Percentiles rank a stretch among this genome's conserved stretches.
These are phyloP conservation scores for Chaenodraco wilsoni DNA, from an alignment of 2,797 vertebrate species.

Conservation along the genomic window DNA sequence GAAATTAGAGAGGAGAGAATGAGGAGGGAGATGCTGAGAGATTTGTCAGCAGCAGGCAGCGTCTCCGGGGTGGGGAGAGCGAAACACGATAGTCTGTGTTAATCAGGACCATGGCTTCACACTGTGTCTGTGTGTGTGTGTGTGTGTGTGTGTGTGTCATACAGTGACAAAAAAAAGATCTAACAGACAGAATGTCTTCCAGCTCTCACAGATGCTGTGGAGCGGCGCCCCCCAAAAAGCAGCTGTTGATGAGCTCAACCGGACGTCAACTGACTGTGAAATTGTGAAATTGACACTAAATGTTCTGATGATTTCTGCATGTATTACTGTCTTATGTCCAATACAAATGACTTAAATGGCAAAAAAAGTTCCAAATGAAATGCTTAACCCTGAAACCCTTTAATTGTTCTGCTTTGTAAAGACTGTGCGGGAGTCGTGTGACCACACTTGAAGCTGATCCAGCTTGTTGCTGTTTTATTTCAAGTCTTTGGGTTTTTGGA, in stretches of 20 bases:
- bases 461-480: background rate
- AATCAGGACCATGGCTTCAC: constrained; percentile 36
- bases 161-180: constrained; percentile 33
- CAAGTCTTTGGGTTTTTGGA: background rate
- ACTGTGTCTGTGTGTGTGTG: background rate
- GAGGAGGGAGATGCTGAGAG: constrained; percentile 31
- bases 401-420: background rate
- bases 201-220: constrained; percentile 51
- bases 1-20: constrained; percentile 33
- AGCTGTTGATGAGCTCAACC: constrained; percentile 52
- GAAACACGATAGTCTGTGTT: constrained; percentile 52
- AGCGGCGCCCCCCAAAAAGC: constrained; percentile 20
- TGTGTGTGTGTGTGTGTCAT: constrained; percentile 2
- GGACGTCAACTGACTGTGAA: constrained; percentile 4
- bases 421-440: background rate
- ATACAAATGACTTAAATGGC: background rate
- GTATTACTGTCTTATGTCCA: background rate
- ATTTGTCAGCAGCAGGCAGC: constrained; percentile 45
- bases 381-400: background rate
- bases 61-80: constrained; percentile 32
- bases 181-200: constrained; percentile 31
- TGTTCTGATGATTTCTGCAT: background rate
- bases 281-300: background rate
- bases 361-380: background rate
- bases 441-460: background rate